These are phyloP conservation scores for Avahi laniger DNA, from an alignment of 2,797 vertebrate species.

Conservation along the genomic window DNA sequence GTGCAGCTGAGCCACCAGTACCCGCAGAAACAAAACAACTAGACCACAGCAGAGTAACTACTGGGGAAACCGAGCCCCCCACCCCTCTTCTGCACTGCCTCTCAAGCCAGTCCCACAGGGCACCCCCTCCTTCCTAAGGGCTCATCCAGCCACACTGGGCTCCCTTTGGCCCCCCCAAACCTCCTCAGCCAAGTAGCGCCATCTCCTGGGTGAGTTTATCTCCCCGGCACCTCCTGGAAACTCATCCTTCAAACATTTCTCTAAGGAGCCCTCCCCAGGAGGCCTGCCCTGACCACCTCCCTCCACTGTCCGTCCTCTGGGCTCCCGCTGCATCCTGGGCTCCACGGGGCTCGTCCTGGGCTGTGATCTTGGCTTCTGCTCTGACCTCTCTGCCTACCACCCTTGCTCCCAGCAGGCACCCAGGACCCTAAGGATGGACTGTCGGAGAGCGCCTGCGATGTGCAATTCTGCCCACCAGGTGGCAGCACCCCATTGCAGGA, in stretches of 20 bases:
- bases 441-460: not conserved
- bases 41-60: rapidly evolving
- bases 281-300: not conserved
- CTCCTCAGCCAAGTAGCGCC: not conserved
- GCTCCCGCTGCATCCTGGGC: not conserved
- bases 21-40: rapidly evolving
- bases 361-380: not conserved
- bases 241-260: not conserved
- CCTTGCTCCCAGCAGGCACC: not conserved
- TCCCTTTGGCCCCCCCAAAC: not conserved
- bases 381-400: not conserved
- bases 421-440: rapidly evolving
- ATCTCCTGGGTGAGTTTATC: not conserved
- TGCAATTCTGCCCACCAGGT: not conserved
- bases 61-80: rapidly evolving
- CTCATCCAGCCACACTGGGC: not conserved
- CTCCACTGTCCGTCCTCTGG: not conserved
- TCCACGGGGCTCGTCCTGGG: not conserved
- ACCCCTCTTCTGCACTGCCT: not conserved
- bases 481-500: not conserved
- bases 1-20: not conserved
- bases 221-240: not conserved
- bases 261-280: not conserved
- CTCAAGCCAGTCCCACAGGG: not conserved
- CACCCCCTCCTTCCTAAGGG: not conserved